Evolutionary conservation across 2,113 vertebrate species (phyloP).

Genomic region (Aegotheles bennettii): DNA sequence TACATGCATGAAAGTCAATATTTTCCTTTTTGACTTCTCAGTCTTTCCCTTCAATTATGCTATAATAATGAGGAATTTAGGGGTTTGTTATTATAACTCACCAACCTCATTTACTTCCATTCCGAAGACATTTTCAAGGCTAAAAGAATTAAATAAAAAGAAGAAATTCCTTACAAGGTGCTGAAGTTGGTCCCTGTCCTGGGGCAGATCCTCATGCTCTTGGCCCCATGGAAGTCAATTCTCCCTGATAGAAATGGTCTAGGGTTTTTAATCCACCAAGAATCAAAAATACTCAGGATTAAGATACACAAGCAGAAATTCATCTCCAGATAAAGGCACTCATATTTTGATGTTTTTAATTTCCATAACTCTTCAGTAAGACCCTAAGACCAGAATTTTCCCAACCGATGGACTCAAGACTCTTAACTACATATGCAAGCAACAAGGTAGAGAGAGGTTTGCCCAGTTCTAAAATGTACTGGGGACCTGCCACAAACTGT

Average conservation of each 20-base stretch:
- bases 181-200: background rate
- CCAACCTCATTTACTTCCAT: background rate
- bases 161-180: background rate
- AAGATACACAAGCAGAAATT: background rate
- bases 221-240: background rate
- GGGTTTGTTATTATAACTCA: background rate
- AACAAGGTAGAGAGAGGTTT: background rate
- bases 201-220: background rate
- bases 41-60: background rate
- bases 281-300: background rate
- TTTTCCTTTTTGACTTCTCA: conserved; percentile 2
- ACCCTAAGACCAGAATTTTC: background rate
- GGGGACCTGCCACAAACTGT: fast-evolving
- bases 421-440: background rate
- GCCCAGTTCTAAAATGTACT: background rate
- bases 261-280: background rate
- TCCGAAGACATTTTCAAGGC: background rate
- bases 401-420: fast-evolving
- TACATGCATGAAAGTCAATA: conserved; percentile 2
- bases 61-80: conserved; percentile 3
- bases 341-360: background rate
- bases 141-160: background rate
- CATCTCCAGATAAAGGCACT: background rate
- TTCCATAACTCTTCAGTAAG: background rate
- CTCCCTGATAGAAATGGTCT: background rate